Percentiles rank a stretch among this genome's conserved stretches.
Conservation (phyloP, 2,888 invertebrate genomes). For the Entomobrya proxima region DNA sequence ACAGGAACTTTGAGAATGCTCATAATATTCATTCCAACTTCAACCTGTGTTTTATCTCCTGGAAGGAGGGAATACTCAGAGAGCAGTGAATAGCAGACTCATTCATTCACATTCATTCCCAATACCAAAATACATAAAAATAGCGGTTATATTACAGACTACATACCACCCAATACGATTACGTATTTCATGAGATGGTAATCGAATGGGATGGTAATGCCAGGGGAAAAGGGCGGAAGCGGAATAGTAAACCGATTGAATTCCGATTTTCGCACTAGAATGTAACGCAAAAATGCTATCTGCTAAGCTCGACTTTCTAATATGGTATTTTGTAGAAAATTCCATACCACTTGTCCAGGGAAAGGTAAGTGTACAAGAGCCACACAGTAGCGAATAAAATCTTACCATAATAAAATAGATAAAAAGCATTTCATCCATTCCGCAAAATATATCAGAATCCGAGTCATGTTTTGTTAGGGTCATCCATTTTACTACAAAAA, state of each 20-base stretch:
- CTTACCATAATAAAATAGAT: neutral
- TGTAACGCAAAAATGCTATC: neutral
- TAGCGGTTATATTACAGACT: neutral
- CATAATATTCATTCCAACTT: slow-evolving; percentile 12
- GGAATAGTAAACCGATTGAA: slow-evolving; percentile 24
- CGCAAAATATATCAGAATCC: neutral
- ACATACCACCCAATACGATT: neutral
- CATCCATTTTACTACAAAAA: neutral
- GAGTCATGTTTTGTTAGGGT: neutral
- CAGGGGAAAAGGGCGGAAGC: neutral
- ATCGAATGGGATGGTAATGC: slow-evolving; percentile 21
- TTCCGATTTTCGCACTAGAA: slow-evolving; percentile 25
- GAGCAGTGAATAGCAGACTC: neutral
- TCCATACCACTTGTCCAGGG: too few species aligned
- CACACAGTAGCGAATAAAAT: neutral
- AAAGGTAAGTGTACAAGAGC: too few species aligned
- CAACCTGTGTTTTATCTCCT: neutral
- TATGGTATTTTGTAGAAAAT: too few species aligned
- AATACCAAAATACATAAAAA: slow-evolving; percentile 25
- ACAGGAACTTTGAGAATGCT: slow-evolving; percentile 6
- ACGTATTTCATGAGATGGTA: slow-evolving; percentile 21
- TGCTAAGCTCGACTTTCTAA: neutral
- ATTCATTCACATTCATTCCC: slow-evolving; percentile 10
- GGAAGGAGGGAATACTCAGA: neutral
- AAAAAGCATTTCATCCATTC: neutral